phyloP scores from a whole-genome alignment of 2,113 vertebrate species.

The Clarias magur region DNA sequence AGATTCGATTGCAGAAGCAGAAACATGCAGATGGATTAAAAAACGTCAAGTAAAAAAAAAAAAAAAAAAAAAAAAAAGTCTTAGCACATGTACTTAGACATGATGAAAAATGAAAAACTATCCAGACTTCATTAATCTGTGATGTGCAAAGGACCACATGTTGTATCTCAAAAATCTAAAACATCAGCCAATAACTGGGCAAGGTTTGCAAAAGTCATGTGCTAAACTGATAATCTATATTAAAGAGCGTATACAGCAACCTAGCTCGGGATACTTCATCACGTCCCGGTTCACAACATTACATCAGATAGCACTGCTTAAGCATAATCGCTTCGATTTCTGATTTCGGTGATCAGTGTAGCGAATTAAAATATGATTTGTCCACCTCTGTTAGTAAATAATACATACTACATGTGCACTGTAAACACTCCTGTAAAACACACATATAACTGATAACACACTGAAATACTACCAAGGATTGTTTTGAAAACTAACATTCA shows the following conservation, averaged over 20 bases:
- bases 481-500: background rate
- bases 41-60: background rate
- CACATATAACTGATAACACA: background rate
- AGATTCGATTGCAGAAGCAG: background rate
- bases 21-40: background rate
- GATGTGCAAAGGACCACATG: background rate
- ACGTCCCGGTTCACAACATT: too few relatives aligned
- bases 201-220: background rate
- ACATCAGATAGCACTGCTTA: background rate
- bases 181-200: background rate
- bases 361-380: background rate
- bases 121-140: background rate
- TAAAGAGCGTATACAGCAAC: background rate
- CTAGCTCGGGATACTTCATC: background rate
- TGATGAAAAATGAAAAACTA: background rate
- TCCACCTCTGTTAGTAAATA: slow-evolving; percentile 23
- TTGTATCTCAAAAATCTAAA: background rate
- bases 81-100: background rate
- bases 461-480: background rate
- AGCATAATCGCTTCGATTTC: background rate
- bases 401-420: background rate
- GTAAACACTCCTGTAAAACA: slow-evolving; percentile 22
- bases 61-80: too few relatives aligned
- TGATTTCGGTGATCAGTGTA: background rate
- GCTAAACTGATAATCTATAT: background rate